phyloP scores from a whole-genome alignment of 1,140 invertebrate species.

The Achroia grisella region DNA sequence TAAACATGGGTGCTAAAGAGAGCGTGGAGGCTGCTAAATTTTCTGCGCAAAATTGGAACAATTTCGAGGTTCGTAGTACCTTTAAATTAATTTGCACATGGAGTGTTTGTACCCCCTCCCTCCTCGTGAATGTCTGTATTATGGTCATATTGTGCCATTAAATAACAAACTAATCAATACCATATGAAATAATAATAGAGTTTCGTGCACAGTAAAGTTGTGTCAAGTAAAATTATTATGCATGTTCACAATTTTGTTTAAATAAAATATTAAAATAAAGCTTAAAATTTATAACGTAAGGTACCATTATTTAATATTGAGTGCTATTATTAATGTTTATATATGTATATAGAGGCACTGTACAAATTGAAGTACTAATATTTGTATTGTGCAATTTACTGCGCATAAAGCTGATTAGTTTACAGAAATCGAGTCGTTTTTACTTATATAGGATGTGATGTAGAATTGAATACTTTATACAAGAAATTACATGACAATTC shows the following conservation, averaged over 20 bases:
- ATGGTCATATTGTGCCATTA: constrained; percentile 39
- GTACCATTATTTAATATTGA: too few species aligned
- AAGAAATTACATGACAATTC: too few species aligned
- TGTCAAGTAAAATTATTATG: constrained; percentile 37
- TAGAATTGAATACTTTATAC: too few species aligned
- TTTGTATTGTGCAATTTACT: background rate
- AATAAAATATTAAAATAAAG: constrained; percentile 20
- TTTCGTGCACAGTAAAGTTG: constrained; percentile 44
- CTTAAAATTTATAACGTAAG: constrained; percentile 7
- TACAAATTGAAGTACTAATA: too few species aligned
- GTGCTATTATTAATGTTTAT: too few species aligned
- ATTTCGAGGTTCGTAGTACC: constrained; percentile 79
- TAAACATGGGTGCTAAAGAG: constrained; percentile 81
- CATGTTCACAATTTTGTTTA: constrained; percentile 51
- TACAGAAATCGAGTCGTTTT: constrained; percentile 3
- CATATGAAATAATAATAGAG: constrained; percentile 34
- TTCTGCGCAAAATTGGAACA: constrained; percentile 83
- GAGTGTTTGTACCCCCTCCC: constrained; percentile 65
- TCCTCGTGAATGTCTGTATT: constrained; percentile 55
- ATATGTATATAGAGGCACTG: too few species aligned
- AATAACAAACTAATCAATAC: constrained; percentile 38
- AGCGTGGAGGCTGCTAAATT: constrained; percentile 83
- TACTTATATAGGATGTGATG: too few species aligned
- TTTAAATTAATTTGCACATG: constrained; percentile 68
- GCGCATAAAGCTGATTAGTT: background rate